Conservation (phyloP, 2,797 vertebrate species). For the Valencia hispanica region DNA sequence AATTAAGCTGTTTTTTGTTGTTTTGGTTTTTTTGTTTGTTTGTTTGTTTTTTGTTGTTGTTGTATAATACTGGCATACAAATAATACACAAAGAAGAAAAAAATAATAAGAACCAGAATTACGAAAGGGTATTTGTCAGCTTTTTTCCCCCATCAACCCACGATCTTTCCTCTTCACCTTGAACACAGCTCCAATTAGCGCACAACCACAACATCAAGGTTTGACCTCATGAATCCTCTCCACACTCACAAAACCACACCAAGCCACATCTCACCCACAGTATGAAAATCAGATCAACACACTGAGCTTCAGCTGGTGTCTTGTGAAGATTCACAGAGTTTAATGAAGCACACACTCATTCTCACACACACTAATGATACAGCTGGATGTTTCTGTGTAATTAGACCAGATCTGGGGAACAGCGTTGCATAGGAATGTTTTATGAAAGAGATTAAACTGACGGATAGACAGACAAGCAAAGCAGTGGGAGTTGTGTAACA, state of each 20-base stretch:
- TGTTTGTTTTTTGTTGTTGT: no score
- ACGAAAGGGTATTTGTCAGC: not conserved
- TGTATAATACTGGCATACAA: no score
- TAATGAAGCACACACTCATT: conserved; percentile 48
- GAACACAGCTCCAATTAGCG: conserved; percentile 26
- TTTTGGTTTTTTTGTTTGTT: no score
- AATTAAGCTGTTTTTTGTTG: no score
- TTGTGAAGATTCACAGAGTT: conserved; percentile 46
- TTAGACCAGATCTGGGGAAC: not conserved
- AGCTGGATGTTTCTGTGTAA: conserved; percentile 3
- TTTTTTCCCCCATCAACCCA: not conserved
- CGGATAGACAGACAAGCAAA: conserved; percentile 15
- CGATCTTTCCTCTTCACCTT: conserved; percentile 26
- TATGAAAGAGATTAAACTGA: conserved; percentile 8
- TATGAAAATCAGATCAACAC: conserved; percentile 40
- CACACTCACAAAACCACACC: conserved; percentile 28
- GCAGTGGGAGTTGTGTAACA: conserved; percentile 21
- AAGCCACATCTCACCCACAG: conserved; percentile 25
- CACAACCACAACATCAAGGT: conserved; percentile 41
- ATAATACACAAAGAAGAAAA: no score
- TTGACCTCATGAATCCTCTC: conserved; percentile 41
- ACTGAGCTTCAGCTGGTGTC: conserved; percentile 22
- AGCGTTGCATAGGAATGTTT: not conserved
- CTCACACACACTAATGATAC: conserved; percentile 13
- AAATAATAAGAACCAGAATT: no score